Percentiles rank a stretch among this genome's conserved stretches.
Conservation (phyloP, 1,140 invertebrate genomes). For the Gryon sp. region DNA sequence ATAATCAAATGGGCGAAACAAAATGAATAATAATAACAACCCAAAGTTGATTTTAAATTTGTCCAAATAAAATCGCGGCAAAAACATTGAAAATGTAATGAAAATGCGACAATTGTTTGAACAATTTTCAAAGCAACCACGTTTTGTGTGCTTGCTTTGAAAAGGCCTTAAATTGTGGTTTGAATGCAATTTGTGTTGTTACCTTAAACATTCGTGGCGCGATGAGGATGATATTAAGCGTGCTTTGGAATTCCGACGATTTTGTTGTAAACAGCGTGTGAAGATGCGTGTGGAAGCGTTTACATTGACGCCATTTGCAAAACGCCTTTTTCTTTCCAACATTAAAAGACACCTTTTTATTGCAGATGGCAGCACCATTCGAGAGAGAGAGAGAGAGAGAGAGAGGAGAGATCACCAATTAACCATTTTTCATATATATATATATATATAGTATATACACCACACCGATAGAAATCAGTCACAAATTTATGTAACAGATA, state of each 20-base stretch:
- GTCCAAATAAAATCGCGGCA: slow-evolving; percentile 1
- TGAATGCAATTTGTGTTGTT: slow-evolving; percentile 26
- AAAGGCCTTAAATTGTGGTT: too few species aligned
- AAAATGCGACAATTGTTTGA: slow-evolving; percentile 33
- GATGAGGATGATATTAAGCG: slow-evolving; percentile 35
- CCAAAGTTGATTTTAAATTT: slow-evolving; percentile 21
- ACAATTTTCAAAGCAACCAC: too few species aligned
- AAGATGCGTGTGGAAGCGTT: slow-evolving; percentile 29
- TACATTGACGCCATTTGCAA: slow-evolving; percentile 56
- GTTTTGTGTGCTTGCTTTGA: too few species aligned
- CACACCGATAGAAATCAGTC: neutral
- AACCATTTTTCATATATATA: too few species aligned
- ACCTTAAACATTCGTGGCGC: slow-evolving; percentile 22
- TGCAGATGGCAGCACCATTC: slow-evolving; percentile 20
- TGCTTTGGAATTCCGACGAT: neutral
- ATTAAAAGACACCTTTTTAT: slow-evolving; percentile 25
- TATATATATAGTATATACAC: too few species aligned
- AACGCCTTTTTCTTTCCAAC: slow-evolving; percentile 6
- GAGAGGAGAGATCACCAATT: too few species aligned
- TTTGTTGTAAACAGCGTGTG: slow-evolving; percentile 28
- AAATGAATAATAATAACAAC: too few species aligned
- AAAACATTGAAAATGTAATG: slow-evolving; percentile 30
- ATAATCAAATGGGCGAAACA: too few species aligned
- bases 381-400: neutral
- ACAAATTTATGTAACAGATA: slow-evolving; percentile 19